phyloP scores from a whole-genome alignment of 2,888 invertebrate species.

The Beris chalybata region DNA sequence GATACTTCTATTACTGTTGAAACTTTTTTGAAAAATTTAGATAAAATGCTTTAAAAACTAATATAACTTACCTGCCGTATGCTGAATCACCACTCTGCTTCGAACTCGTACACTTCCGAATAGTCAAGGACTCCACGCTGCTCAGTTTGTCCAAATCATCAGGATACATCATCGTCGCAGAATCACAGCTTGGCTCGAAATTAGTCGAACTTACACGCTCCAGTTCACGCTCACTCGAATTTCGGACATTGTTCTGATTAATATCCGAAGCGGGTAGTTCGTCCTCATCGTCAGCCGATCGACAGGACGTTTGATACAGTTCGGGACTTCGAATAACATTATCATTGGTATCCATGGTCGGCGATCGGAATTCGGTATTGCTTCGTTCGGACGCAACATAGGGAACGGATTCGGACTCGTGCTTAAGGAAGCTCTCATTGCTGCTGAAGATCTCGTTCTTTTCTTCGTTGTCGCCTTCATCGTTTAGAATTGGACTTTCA shows the following conservation, averaged over 20 bases:
- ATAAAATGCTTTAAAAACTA: neutral
- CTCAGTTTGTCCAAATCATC: constrained; percentile 54
- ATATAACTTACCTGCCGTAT: constrained; percentile 79
- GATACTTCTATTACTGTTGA: too few species aligned
- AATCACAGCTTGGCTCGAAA: constrained; percentile 25
- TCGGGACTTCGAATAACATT: neutral
- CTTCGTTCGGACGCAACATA: constrained; percentile 1
- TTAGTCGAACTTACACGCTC: neutral
- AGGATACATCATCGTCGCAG: constrained; percentile 37
- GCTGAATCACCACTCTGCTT: constrained; percentile 70
- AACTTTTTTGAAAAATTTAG: too few species aligned
- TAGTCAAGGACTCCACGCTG: constrained; percentile 41
- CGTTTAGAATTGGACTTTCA: constrained; percentile 8
- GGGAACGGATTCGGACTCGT: constrained; percentile 13
- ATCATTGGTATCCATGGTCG: constrained; percentile 41
- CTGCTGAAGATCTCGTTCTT: constrained; percentile 28
- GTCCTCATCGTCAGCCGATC: too few species aligned
- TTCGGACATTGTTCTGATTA: neutral
- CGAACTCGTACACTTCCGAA: constrained; percentile 42
- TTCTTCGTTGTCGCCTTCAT: constrained; percentile 26
- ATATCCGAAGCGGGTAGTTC: neutral
- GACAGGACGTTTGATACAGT: neutral
- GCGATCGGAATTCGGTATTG: too few species aligned
- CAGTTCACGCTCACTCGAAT: neutral
- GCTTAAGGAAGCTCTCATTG: constrained; percentile 25